Evolutionary conservation across 2,797 vertebrate genomes (phyloP), one percentile per base, ranked within the genome.

Genomic region (Psittacula derbiana): DNA sequence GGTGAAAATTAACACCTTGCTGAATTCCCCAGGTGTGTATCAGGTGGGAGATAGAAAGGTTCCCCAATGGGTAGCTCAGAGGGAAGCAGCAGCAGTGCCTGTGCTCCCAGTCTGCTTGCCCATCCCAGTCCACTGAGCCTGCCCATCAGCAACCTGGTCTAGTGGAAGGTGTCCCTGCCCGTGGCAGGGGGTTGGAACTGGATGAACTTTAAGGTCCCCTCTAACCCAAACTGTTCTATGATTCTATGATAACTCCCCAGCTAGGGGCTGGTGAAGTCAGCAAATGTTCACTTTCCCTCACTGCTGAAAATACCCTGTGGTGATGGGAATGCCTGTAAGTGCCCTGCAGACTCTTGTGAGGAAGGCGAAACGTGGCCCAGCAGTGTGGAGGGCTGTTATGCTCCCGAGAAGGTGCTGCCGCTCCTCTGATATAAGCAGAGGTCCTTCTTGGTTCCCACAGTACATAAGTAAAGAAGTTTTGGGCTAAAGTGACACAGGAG

Each of bases 1-100:
- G 93, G 67, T 61, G 86, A 81, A 93, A 96, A 94, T 19, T 52
- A 91, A 74, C 80, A 21, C 76, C 40, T 2, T 0, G 27, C 50
- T 23, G 58, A 36, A 47, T 7, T 8, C n/a, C 36, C 73, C 15
- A 17, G 30, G 24, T 10, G 24, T 36, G 80, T 38, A 83, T 38
- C 2, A 1, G 73, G 52, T 72, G 41, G 53, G 75, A 82, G 83
- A 53, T 61, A 66, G 64, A 43, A 27, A 33, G 64, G 36, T 33
- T 76, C 5, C 31, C 52, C 13, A 7, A 8, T 7, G 58, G 79
- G 14, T 12, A 11, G 46, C 57, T 64, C 25, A 6, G 16, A 67
- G 44, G 31, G 55, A 60, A 76, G 64, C 11, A 21, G 58, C 33
- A 55, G 60, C 31, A 47, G 20, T 1, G 2, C 57, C 43, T 24